Base-by-base conservation (phyloP, 2,113 vertebrate species). In the Phylloscopus trochilus region DNA sequence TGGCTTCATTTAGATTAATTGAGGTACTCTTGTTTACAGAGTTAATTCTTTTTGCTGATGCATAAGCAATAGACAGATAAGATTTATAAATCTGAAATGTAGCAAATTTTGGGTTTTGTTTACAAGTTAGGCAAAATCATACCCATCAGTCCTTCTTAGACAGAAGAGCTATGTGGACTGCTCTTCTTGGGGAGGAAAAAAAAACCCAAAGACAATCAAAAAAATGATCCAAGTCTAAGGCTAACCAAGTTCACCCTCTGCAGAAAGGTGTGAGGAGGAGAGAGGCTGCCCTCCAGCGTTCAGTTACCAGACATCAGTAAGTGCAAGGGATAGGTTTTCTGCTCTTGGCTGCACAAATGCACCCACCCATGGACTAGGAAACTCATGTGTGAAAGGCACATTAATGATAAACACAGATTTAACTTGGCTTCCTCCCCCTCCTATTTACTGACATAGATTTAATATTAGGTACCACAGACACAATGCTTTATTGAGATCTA, bases 281-380 rank as follows among this genome's bases (percentile, higher is more conserved):
- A 63, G 35, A 91, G 44, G 60, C 9, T 94, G 94, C 95, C 95
- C 89, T 92, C 94, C 85, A 89, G 81, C 11, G 87, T 78, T 79
- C n/a, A 72, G 15, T 59, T 31, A 68, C 31, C 75, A 92, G 17
- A 56, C 17, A 70, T 20, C 11, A 55, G 11, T 11, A 22, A 11
- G 52, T 53, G 44, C 9, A 22, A 11, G 23, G 21, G 11, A 92
- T 12, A 51, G 17, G 14, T 55, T 84, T 83, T 39, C 83, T 63
- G 35, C 30, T 44, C 47, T 49, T 37, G 46, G 78, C 41, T 85
- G 37, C 41, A 58, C 2, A 35, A 79, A 73, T 0, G 0, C 18
- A 13, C 23, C 39, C 18, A 13, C 23, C 39, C 33, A 49, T 0
- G 2, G 23, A 75, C 15, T 8, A 7, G n/a, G 37, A 87, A 94